Base-by-base conservation (phyloP, 2,888 invertebrate species). In the Gortyna flavago region DNA sequence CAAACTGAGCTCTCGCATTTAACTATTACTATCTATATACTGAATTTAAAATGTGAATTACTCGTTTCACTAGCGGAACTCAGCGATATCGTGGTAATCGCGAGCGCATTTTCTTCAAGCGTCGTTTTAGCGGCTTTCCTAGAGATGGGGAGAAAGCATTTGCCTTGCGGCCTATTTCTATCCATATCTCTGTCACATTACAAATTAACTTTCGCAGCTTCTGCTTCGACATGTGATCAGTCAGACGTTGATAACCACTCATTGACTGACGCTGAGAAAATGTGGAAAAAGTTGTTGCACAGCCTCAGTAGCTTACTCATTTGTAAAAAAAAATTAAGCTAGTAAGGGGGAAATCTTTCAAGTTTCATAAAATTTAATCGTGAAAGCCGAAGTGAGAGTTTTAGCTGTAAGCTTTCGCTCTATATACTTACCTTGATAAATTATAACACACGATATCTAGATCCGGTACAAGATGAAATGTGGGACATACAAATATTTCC, bases 191-290 rank as follows among this genome's bases (percentile, higher is more conserved):
- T 87, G 90, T 86, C 89, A 88, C 86, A 86, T 86, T 86, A 88
- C 84, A 89, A 91, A 93, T 92, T 93, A 92, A 91, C 93, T 93
- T 91, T 93, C 93, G 83, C 91, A 87, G 92, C 91, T 91, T 91
- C 90, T 91, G 82, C 79, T 77, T 79, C 79, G 83, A 87, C 76
- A 73, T 84, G 81, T 87, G 89, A 85, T 86, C 84, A 87, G 78
- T 80, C 77, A 76, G 81, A 85, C 85, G 82, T 86, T 85, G 86
- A 88, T 86, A 87, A 84, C 88, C 75, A 62, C 84, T 88, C 83
- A 83, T 89, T 81, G 80, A 70, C 71, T 68, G 80, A 80, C 74
- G 67, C 74, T 79, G 79, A 84, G 82, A 83, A 88, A 87, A 80
- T 72, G 69, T 74, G 72, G 84, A 85, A 88, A 88, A 88, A 86